Base-by-base conservation (phyloP, 2,888 invertebrate species). In the Steinernema hermaphroditum region DNA sequence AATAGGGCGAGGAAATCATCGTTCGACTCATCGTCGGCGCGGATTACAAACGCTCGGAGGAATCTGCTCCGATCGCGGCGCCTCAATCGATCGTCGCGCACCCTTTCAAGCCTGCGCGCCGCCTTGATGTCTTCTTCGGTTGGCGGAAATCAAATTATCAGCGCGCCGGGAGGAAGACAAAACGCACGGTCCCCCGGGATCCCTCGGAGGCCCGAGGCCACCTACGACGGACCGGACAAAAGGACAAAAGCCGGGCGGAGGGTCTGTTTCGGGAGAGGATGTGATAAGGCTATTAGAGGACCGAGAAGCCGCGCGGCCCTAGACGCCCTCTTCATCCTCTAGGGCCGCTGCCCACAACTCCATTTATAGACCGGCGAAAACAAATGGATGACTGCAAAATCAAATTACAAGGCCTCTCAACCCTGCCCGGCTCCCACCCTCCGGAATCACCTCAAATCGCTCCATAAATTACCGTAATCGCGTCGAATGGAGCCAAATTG, bases 201-300 rank as follows among this genome's bases (percentile, higher is more conserved):
- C 16, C 46, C 16, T 4, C 19, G 22, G 54, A 22, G 12, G 54
- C 44, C 41, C 44, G 27, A 57, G 72, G 49, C 41, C 72, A 37
- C 34, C 37, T 68, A 69, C 41, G 69, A 41, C 14, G 68, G 62
- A 4, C 37, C 32, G 29, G 50, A 27, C 19, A 24, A 46, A n/a
- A 46, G 68, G 34, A 50, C 72, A 8, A 50, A 37, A 72, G 69
- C 37, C 69, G 49, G n/a, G n/a, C 71, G 54, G 71, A 71, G 71
- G 57, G 12, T 71, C 41, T n/a, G 71, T n/a, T n/a, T n/a, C n/a
- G n/a, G 49, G 19, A 49, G 49, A 49, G 19, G 19, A 49, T 49
- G 49, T 49, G 49, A 49, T 49, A 49, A 49, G 49, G 49, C 49
- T 49, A 49, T 49, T 49, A 49, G 49, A 6, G 14, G 49, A 49